phyloP scores from a whole-genome alignment of 2,113 vertebrate species.

The Phycodurus eques region DNA sequence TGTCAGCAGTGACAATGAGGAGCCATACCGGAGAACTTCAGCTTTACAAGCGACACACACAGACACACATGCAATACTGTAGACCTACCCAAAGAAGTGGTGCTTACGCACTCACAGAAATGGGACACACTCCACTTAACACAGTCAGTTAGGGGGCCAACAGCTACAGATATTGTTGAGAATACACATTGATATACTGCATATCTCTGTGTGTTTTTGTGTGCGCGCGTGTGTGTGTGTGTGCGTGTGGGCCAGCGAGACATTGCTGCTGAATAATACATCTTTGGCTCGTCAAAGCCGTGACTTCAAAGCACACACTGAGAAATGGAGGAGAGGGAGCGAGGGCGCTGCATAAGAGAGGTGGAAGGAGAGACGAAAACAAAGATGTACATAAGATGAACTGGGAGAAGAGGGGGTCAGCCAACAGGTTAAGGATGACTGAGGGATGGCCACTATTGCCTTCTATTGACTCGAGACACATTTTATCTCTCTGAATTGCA shows the following conservation, averaged over 20 bases:
- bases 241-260: slow-evolving; percentile 45
- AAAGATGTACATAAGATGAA: slow-evolving; percentile 41
- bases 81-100: slow-evolving; percentile 9
- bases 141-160: slow-evolving; percentile 36
- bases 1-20: slow-evolving; percentile 62
- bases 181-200: slow-evolving; percentile 22
- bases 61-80: slow-evolving; percentile 23
- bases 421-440: slow-evolving; percentile 44
- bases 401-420: slow-evolving; percentile 54
- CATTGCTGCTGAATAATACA: slow-evolving; percentile 77
- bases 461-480: slow-evolving; percentile 27
- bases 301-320: slow-evolving; percentile 76
- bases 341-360: slow-evolving; percentile 29
- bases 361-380: slow-evolving; percentile 52
- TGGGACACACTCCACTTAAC: slow-evolving; percentile 47
- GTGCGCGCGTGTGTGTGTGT: slow-evolving; percentile 22
- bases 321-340: slow-evolving; percentile 46
- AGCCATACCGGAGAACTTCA: slow-evolving; percentile 46
- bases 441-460: slow-evolving; percentile 38
- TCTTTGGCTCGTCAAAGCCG: slow-evolving; percentile 76
- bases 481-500: slow-evolving; percentile 25
- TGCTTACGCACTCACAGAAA: slow-evolving; percentile 40
- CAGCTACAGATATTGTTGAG: slow-evolving; percentile 27
- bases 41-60: slow-evolving; percentile 28
- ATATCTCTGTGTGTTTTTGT: slow-evolving; percentile 21